Evolutionary conservation across 2,797 vertebrate species (phyloP).

Genomic region (Stomatorhinus walkeri): DNA sequence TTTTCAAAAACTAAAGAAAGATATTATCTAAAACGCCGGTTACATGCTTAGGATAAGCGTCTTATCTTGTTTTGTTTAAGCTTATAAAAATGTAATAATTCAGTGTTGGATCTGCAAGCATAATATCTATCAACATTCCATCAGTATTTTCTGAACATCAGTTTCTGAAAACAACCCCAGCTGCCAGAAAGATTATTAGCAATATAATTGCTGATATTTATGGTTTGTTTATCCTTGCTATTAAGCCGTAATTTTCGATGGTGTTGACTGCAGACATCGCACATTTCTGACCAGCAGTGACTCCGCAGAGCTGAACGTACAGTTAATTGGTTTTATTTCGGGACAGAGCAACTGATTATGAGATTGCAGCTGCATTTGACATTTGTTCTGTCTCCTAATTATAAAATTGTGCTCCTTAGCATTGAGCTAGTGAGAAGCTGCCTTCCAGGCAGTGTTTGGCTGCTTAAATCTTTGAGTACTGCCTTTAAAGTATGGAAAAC

Average conservation of each 20-base stretch:
- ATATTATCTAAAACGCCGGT: not conserved
- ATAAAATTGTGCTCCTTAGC: not conserved
- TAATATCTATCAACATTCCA: not conserved
- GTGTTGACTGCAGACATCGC: not conserved
- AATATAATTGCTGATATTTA: not conserved
- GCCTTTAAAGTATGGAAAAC: not conserved
- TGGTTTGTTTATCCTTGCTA: not conserved
- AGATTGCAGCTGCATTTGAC: not conserved
- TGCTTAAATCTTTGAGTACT: not conserved
- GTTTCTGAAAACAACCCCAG: not conserved
- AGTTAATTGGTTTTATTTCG: slow-evolving; percentile 7
- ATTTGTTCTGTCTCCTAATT: not conserved
- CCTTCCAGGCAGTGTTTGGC: not conserved
- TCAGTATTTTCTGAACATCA: not conserved
- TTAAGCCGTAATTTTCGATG: not conserved
- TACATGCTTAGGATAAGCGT: not conserved
- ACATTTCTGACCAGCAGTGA: not conserved
- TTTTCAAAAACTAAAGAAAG: not conserved
- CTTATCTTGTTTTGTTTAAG: not conserved
- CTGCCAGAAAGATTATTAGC: not conserved
- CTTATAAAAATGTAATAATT: not conserved
- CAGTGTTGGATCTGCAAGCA: not conserved
- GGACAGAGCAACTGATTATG: not conserved
- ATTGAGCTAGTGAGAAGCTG: not conserved
- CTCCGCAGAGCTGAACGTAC: not conserved